Evolutionary conservation across 2,113 vertebrate species (phyloP).

Genomic region (Bubalus kerabau): DNA sequence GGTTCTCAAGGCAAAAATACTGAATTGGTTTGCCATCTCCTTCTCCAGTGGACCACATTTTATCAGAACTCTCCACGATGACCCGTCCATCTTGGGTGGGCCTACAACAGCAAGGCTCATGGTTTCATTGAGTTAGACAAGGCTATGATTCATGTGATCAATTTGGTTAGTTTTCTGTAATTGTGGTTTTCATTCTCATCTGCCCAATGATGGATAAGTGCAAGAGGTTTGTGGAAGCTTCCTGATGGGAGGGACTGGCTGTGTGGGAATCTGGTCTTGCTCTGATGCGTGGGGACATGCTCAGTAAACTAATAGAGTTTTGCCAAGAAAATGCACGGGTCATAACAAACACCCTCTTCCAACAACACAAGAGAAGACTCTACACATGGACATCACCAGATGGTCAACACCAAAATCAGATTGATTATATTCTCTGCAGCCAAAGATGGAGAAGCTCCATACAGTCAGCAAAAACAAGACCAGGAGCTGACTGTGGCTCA

Average conservation of each 20-base stretch:
- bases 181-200: background rate
- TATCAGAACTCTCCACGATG: background rate
- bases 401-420: too few relatives aligned
- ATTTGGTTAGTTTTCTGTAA: background rate
- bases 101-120: background rate
- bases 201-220: background rate
- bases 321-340: too few relatives aligned
- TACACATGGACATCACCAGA: too few relatives aligned
- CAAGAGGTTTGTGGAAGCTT: background rate
- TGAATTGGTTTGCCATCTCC: background rate
- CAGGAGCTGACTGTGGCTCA: too few relatives aligned
- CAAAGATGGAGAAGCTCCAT: too few relatives aligned
- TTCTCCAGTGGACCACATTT: background rate
- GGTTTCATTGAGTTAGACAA: background rate
- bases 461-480: too few relatives aligned
- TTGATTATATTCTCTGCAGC: too few relatives aligned
- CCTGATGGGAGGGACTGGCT: background rate
- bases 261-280: background rate
- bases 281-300: background rate
- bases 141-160: background rate
- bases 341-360: too few relatives aligned
- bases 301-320: background rate
- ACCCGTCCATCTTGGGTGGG: background rate
- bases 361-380: too few relatives aligned
- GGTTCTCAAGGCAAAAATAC: background rate